Conservation (phyloP, 2,888 invertebrate genomes). For the Cephus nigrinus region DNA sequence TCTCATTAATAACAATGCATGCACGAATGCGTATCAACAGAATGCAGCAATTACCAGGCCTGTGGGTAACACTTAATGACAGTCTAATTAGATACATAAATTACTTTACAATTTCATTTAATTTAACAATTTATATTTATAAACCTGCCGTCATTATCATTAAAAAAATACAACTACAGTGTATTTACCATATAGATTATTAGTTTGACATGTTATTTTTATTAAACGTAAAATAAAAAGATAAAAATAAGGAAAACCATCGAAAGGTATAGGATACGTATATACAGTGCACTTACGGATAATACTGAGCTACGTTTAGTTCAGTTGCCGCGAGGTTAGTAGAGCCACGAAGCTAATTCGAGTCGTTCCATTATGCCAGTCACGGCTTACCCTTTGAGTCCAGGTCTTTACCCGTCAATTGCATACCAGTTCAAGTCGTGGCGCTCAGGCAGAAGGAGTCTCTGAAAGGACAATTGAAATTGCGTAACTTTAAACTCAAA, state of each 20-base stretch:
- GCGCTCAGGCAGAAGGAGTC: slow-evolving; percentile 53
- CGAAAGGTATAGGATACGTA: neutral
- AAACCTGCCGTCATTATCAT: neutral
- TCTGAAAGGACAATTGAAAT: slow-evolving; percentile 56
- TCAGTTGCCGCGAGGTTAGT: neutral
- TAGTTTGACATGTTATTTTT: neutral
- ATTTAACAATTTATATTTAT: neutral
- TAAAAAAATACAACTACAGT: neutral
- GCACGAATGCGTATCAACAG: neutral
- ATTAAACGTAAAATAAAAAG: neutral
- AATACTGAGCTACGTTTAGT: neutral
- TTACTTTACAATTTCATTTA: neutral
- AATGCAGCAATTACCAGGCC: neutral
- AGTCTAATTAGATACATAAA: neutral
- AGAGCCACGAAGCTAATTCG: neutral
- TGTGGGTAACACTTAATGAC: neutral
- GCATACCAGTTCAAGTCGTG: slow-evolving; percentile 51
- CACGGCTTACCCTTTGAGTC: slow-evolving; percentile 52
- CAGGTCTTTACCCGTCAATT: slow-evolving; percentile 48
- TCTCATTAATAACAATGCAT: neutral
- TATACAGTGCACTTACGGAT: neutral
- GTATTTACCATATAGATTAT: neutral
- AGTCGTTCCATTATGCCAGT: slow-evolving; percentile 47
- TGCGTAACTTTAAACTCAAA: slow-evolving; percentile 57
- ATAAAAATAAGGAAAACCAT: no score